Conservation (phyloP, 2,113 vertebrate species). For the Fregetta grallaria region DNA sequence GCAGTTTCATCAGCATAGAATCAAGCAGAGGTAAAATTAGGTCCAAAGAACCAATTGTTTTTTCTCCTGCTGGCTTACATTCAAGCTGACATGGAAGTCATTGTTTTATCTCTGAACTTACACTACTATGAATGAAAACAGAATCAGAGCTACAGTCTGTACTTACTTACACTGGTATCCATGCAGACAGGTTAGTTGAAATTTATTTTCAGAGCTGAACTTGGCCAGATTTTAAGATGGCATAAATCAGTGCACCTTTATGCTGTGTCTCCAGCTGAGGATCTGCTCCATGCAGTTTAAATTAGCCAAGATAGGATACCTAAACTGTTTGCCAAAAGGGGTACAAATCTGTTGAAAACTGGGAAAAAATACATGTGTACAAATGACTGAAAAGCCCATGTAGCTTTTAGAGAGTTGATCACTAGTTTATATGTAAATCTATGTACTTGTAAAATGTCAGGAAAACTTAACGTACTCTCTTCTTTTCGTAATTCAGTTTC, state of each 20-base stretch:
- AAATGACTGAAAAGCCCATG: not conserved
- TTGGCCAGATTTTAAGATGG: not conserved
- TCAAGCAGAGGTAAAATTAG: not conserved
- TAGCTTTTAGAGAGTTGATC: not conserved
- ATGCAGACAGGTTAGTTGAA: not conserved
- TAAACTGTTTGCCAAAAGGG: not conserved
- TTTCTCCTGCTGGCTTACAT: not conserved
- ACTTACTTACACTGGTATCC: not conserved
- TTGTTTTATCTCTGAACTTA: slow-evolving; percentile 3
- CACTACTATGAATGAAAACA: not conserved
- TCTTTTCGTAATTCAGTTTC: not conserved
- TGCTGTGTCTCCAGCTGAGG: not conserved
- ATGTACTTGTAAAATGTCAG: slow-evolving; percentile 25
- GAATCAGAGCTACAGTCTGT: not conserved
- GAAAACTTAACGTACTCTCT: not conserved
- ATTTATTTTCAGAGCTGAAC: slow-evolving; percentile 9
- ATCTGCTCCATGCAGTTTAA: not conserved
- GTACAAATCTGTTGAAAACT: not conserved
- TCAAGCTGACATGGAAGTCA: not conserved
- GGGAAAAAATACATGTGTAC: not conserved
- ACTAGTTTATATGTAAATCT: slow-evolving; percentile 33
- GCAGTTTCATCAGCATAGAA: not conserved
- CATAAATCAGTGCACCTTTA: not conserved
- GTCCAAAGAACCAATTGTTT: not conserved
- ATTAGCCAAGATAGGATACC: not conserved